These are phyloP conservation scores for Pristionchus maxplancki DNA, from an alignment of 2,888 invertebrate genomes.

Conservation along the genomic window DNA sequence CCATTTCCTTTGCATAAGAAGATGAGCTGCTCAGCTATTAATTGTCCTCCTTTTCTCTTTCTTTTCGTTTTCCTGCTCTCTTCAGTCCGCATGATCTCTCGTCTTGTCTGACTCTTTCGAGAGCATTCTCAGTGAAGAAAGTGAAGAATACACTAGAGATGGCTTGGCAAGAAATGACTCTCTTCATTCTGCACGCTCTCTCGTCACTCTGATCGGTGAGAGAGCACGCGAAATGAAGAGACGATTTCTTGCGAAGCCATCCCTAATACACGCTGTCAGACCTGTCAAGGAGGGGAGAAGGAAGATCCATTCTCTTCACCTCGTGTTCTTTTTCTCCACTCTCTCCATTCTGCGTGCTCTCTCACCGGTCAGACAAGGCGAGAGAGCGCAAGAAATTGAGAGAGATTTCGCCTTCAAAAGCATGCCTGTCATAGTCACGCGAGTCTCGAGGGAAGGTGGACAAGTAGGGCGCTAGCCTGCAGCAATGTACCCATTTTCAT, in stretches of 20 bases:
- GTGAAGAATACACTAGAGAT: not conserved
- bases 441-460: too few species aligned
- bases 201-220: too few species aligned
- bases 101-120: not conserved
- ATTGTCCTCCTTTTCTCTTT: not conserved
- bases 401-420: too few species aligned
- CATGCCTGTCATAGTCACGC: too few species aligned
- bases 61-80: not conserved
- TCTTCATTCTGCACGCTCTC: too few species aligned
- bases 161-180: too few species aligned
- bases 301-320: not conserved
- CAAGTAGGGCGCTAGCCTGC: too few species aligned
- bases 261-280: not conserved
- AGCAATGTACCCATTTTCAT: too few species aligned
- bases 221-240: too few species aligned
- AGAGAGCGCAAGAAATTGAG: not conserved
- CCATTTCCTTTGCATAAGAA: not conserved
- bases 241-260: too few species aligned
- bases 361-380: too few species aligned
- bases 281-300: not conserved
- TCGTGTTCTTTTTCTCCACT: not conserved
- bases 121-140: not conserved
- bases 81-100: not conserved
- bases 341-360: too few species aligned
- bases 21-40: constrained; percentile 3